Evolutionary conservation across 2,888 invertebrate genomes (phyloP).

Genomic region (Sinotaia quadrata): DNA sequence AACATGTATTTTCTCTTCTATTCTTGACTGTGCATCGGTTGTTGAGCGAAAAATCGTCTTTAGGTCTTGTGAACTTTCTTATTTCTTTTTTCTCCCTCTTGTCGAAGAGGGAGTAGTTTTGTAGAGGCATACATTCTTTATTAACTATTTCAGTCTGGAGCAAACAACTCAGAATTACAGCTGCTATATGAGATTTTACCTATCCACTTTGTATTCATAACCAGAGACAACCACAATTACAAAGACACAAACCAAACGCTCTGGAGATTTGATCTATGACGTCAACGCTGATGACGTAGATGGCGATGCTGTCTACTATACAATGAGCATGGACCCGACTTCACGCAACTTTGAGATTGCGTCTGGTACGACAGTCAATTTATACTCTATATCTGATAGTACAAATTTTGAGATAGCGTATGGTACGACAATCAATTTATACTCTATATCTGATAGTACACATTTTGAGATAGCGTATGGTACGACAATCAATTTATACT

Average conservation of each 20-base stretch:
- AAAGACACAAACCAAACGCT: not conserved
- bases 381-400: not conserved
- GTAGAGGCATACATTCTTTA: too few relatives aligned
- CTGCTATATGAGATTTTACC: not conserved
- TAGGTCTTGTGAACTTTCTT: too few relatives aligned
- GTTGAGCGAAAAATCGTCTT: too few relatives aligned
- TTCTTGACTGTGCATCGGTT: too few relatives aligned
- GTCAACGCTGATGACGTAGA: slow-evolving; percentile 24
- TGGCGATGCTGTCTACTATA: slow-evolving; percentile 28
- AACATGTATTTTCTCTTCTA: too few relatives aligned
- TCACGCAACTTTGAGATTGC: slow-evolving; percentile 26
- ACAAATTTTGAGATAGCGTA: too few relatives aligned
- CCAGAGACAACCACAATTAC: not conserved
- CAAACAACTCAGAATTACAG: not conserved
- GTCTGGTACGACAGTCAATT: slow-evolving; percentile 14
- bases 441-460: too few relatives aligned
- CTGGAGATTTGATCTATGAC: slow-evolving; percentile 9
- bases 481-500: too few relatives aligned
- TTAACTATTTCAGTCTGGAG: not conserved
- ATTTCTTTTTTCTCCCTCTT: too few relatives aligned
- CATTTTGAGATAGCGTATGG: too few relatives aligned
- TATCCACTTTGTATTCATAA: not conserved
- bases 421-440: too few relatives aligned
- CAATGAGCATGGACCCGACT: slow-evolving; percentile 14
- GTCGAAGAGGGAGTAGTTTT: too few relatives aligned